These are phyloP conservation scores for Ligdia adustata DNA, from an alignment of 2,888 invertebrate species.

Conservation along the genomic window DNA sequence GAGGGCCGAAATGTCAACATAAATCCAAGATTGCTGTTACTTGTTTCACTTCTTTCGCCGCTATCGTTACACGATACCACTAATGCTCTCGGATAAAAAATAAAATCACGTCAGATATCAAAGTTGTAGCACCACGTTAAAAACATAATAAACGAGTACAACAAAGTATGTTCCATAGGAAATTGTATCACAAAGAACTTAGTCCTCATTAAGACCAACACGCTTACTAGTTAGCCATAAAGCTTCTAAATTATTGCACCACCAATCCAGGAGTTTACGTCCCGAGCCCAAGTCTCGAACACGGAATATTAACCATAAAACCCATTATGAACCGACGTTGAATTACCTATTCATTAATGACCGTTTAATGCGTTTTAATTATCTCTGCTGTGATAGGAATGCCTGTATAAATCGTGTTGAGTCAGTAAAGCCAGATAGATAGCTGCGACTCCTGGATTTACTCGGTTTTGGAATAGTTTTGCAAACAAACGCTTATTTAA, in stretches of 20 bases:
- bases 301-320: conserved; percentile 33
- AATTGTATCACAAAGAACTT: conserved; percentile 10
- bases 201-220: conserved; percentile 18
- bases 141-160: neutral
- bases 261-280: conserved; percentile 24
- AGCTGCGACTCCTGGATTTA: no score
- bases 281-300: conserved; percentile 22
- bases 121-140: neutral
- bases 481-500: no score
- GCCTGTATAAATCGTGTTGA: conserved; percentile 2
- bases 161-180: conserved; percentile 1
- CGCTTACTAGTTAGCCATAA: conserved; percentile 28
- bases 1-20: no score
- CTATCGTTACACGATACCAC: no score
- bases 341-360: conserved; percentile 31
- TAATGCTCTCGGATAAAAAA: no score
- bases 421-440: neutral
- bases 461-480: no score
- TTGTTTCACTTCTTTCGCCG: no score
- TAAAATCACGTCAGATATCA: no score
- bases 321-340: conserved; percentile 31
- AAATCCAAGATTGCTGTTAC: no score
- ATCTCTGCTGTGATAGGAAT: conserved; percentile 21
- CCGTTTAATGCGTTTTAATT: conserved; percentile 25
- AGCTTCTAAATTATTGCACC: conserved; percentile 27